Conservation (phyloP, 1,140 invertebrate species). For the Hyles vespertilio region DNA sequence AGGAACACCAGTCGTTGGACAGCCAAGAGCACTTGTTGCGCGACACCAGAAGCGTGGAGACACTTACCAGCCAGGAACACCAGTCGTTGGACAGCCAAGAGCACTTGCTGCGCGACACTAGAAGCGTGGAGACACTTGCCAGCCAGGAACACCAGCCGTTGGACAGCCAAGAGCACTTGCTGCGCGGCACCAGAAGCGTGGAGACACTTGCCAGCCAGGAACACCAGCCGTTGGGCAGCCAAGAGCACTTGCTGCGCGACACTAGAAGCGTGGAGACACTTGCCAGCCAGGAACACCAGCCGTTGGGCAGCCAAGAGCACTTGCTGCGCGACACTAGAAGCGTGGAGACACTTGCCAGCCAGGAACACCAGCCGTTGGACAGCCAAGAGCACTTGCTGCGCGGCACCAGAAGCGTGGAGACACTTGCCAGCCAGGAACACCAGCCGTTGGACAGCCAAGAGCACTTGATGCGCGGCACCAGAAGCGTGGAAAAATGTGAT, state of each 20-base stretch:
- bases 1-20: constrained; percentile 1
- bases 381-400: constrained; percentile 14
- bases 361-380: constrained; percentile 5
- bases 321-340: constrained; percentile 15
- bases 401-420: constrained; percentile 16
- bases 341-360: constrained; percentile 17
- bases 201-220: too few relatives aligned
- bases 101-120: constrained; percentile 10
- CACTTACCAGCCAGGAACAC: constrained; percentile 16
- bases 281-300: neutral
- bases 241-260: neutral
- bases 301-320: constrained; percentile 11
- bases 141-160: too few relatives aligned
- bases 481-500: neutral
- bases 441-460: too few relatives aligned
- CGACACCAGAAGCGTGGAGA: constrained; percentile 18
- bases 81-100: constrained; percentile 11
- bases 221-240: neutral
- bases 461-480: too few relatives aligned
- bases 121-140: constrained; percentile 13
- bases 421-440: constrained; percentile 12
- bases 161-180: too few relatives aligned
- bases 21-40: constrained; percentile 12
- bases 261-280: constrained; percentile 7
- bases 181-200: too few relatives aligned